Evolutionary conservation across 1,140 invertebrate species (phyloP).

Genomic region (Ceratosolen fusciceps): DNA sequence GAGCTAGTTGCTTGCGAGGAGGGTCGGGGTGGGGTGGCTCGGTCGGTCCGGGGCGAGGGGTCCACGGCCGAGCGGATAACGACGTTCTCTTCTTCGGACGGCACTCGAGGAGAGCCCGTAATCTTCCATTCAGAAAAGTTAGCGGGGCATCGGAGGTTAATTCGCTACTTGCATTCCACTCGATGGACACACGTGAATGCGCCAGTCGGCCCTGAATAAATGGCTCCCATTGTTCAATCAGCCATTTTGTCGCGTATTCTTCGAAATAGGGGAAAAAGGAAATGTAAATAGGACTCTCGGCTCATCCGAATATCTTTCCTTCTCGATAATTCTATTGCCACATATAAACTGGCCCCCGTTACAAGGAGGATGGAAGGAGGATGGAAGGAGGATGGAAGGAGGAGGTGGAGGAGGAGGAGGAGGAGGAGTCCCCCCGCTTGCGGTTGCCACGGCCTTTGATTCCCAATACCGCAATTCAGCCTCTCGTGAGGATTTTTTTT

Average conservation of each 20-base stretch:
- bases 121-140: constrained; percentile 62
- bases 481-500: background rate
- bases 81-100: constrained; percentile 19
- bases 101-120: constrained; percentile 50
- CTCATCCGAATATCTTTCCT: constrained; percentile 31
- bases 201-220: constrained; percentile 56
- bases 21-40: too few species aligned
- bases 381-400: too few species aligned
- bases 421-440: too few species aligned
- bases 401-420: too few species aligned
- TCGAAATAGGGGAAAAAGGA: constrained; percentile 6
- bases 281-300: constrained; percentile 17
- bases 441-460: constrained; percentile 27
- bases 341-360: constrained; percentile 1
- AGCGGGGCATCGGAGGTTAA: constrained; percentile 59
- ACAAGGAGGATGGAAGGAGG: too few species aligned
- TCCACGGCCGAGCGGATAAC: constrained; percentile 28
- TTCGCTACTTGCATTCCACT: constrained; percentile 58
- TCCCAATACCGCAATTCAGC: constrained; percentile 22
- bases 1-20: background rate
- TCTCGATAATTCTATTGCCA: constrained; percentile 21
- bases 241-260: constrained; percentile 41
- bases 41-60: too few species aligned
- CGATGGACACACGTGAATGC: constrained; percentile 57
- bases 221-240: constrained; percentile 53